Conservation (phyloP, 2,113 vertebrate genomes). For the Apeltes quadracus region DNA sequence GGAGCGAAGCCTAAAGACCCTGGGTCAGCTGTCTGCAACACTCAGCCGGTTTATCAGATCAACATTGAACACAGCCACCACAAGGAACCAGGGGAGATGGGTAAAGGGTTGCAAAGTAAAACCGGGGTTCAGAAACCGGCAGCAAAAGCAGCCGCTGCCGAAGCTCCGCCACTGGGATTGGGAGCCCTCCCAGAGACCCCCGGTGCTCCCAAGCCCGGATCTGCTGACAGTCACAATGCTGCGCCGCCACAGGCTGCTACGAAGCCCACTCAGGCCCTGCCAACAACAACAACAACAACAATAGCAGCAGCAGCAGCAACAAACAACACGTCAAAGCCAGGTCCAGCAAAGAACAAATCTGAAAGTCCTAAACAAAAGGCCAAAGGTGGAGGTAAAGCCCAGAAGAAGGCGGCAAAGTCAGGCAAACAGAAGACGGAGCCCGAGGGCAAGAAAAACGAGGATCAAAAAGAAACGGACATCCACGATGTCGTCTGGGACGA, state of each 20-base stretch:
- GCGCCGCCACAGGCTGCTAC: constrained; percentile 41
- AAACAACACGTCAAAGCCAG: constrained; percentile 61
- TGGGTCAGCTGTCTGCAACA: constrained; percentile 59
- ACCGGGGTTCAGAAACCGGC: constrained; percentile 14
- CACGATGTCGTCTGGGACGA: constrained; percentile 97
- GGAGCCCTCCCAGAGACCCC: constrained; percentile 45
- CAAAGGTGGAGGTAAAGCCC: constrained; percentile 47
- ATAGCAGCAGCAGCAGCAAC: constrained; percentile 34
- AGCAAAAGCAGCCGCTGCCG: constrained; percentile 40
- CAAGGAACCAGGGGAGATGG: constrained; percentile 40
- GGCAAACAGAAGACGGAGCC: constrained; percentile 63
- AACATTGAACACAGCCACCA: constrained; percentile 63
- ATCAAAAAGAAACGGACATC: constrained; percentile 82
- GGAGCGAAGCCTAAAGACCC: constrained; percentile 59
- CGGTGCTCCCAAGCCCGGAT: constrained; percentile 35
- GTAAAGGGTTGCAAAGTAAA: constrained; percentile 25
- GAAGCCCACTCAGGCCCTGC: constrained; percentile 40
- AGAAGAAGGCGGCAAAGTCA: constrained; percentile 68
- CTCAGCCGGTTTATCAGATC: constrained; percentile 79
- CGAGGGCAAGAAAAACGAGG: constrained; percentile 55
- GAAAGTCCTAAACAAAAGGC: constrained; percentile 38
- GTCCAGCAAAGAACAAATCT: background rate
- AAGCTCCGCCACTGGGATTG: constrained; percentile 52
- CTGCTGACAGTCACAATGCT: constrained; percentile 50
- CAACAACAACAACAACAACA: constrained; percentile 35